Conservation (phyloP, 2,888 invertebrate species). For the Ormyrus nitidulus region DNA sequence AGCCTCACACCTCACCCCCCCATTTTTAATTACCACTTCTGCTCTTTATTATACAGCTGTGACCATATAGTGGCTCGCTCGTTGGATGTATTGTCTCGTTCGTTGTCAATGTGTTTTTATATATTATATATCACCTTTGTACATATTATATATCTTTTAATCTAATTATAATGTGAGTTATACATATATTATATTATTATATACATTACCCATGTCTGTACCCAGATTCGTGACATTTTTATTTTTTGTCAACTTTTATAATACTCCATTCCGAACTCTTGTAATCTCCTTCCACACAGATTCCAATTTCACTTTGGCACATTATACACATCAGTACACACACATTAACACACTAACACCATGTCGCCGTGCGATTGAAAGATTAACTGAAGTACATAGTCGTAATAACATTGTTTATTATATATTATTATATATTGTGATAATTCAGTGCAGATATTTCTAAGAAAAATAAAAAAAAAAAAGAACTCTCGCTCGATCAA, state of each 20-base stretch:
- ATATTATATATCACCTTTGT: constrained; percentile 71
- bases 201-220: constrained; percentile 39
- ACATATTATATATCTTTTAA: constrained; percentile 68
- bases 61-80: constrained; percentile 76
- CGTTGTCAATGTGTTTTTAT: constrained; percentile 72
- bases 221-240: constrained; percentile 44
- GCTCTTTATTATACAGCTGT: constrained; percentile 72
- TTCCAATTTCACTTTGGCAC: constrained; percentile 5
- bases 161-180: constrained; percentile 73
- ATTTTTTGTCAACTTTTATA: constrained; percentile 14
- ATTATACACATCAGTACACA: not conserved
- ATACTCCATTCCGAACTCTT: constrained; percentile 14
- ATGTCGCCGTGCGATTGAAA: constrained; percentile 38
- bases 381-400: constrained; percentile 40
- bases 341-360: constrained; percentile 34
- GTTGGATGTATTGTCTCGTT: constrained; percentile 76
- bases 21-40: constrained; percentile 48
- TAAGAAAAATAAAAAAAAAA: constrained; percentile 61
- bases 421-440: constrained; percentile 55
- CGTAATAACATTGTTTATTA: constrained; percentile 46
- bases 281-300: constrained; percentile 21
- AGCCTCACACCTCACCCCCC: not conserved
- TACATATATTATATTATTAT: constrained; percentile 49
- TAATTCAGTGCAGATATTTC: constrained; percentile 72
- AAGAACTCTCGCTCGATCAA: constrained; percentile 43